These are phyloP conservation scores for Uropsilus gracilis DNA, from an alignment of 2,113 vertebrate species.

Conservation along the genomic window DNA sequence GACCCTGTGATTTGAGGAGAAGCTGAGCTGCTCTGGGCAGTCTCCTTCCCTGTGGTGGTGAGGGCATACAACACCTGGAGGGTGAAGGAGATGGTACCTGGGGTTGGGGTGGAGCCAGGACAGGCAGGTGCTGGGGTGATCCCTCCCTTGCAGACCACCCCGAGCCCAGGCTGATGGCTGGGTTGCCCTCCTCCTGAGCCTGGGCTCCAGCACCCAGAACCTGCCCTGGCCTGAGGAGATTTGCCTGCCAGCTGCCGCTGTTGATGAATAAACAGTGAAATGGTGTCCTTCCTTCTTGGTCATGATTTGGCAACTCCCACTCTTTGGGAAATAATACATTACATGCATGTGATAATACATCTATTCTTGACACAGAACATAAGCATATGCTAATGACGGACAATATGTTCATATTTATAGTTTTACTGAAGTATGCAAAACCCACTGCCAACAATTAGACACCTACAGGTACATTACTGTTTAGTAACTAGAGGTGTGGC, in stretches of 20 bases:
- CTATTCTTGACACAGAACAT: background rate
- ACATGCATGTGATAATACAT: background rate
- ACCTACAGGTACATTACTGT: background rate
- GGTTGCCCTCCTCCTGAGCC: background rate
- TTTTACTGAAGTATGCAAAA: background rate
- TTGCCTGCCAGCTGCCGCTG: background rate
- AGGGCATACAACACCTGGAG: accelerated
- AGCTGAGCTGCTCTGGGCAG: no score
- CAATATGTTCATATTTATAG: background rate
- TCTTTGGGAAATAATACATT: background rate
- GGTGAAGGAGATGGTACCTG: no score
- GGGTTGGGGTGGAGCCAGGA: no score
- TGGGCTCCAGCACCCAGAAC: background rate
- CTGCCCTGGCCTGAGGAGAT: background rate
- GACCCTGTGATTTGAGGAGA: background rate
- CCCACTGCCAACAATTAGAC: background rate
- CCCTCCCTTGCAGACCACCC: background rate
- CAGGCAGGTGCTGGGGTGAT: background rate
- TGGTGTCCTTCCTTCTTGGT: background rate
- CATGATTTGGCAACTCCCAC: background rate
- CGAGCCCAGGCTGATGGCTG: accelerated
- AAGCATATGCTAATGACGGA: background rate
- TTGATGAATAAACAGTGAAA: background rate
- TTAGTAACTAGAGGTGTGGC: accelerated
- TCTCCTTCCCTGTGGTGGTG: no score